Evolutionary conservation across 2,113 vertebrate species (phyloP).

Genomic region (Erythrocercus mccallii): DNA sequence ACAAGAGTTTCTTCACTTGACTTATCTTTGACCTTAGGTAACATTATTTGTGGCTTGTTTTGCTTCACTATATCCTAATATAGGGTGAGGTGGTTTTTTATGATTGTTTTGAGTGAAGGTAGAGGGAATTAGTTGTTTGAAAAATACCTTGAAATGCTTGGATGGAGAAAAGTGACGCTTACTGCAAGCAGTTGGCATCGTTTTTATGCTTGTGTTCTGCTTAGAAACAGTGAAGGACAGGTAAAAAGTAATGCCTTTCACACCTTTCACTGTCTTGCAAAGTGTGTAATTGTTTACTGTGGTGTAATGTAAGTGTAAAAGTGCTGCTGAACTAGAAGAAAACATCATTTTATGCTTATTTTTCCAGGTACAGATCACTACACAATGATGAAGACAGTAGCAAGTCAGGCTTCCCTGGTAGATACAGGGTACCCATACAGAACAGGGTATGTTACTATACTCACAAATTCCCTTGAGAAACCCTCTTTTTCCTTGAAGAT

Average conservation of each 20-base stretch:
- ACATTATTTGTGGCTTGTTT: not conserved
- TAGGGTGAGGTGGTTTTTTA: not conserved
- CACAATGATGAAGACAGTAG: not conserved
- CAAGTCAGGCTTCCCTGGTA: not conserved
- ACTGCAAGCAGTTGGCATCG: not conserved
- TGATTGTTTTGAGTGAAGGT: not conserved
- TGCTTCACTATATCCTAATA: not conserved
- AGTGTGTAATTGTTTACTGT: conserved; percentile 8
- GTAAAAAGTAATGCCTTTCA: not conserved
- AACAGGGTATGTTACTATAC: not conserved
- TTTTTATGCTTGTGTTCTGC: not conserved
- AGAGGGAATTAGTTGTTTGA: not conserved
- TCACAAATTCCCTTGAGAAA: not conserved
- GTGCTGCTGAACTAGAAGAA: conserved; percentile 2
- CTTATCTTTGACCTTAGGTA: not conserved
- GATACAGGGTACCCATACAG: not conserved
- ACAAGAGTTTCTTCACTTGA: not conserved
- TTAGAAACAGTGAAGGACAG: not conserved
- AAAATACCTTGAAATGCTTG: not conserved
- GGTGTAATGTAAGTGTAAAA: conserved; percentile 9
- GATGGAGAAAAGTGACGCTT: not conserved
- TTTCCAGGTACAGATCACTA: not conserved
- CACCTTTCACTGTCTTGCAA: not conserved
- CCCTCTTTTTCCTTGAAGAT: not conserved
- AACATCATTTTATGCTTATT: conserved; percentile 42